phyloP scores from a whole-genome alignment of 23 tunicate species.

The Halocynthia roretzi region DNA sequence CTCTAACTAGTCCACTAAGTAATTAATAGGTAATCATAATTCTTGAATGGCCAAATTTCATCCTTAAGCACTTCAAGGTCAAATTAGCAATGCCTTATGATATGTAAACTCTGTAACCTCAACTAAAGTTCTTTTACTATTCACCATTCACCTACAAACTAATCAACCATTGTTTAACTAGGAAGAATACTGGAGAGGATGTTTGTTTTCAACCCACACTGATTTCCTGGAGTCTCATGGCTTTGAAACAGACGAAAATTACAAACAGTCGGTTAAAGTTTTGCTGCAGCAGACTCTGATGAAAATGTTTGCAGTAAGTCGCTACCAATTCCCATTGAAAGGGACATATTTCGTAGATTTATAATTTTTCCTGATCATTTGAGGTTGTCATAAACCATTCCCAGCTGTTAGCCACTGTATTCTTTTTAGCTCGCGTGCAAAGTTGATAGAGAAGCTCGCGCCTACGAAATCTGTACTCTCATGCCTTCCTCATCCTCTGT shows the following conservation, averaged over 20 bases:
- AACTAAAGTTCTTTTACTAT: no score
- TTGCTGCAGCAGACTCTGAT: constrained; percentile 52
- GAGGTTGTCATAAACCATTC: neutral
- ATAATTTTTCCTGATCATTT: neutral
- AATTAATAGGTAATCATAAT: no score
- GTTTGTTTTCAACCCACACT: constrained; percentile 34
- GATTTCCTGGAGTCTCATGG: constrained; percentile 53
- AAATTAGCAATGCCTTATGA: no score
- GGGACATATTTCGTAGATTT: neutral
- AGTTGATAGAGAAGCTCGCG: constrained; percentile 53
- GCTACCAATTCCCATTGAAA: neutral
- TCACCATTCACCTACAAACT: neutral
- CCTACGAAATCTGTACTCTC: constrained; percentile 53
- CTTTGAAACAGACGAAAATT: constrained; percentile 48
- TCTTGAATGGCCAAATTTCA: no score
- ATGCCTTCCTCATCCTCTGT: constrained; percentile 65
- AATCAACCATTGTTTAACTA: neutral
- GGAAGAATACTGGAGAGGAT: constrained; percentile 90
- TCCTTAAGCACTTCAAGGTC: no score
- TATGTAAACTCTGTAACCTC: no score
- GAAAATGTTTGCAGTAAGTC: constrained; percentile 83
- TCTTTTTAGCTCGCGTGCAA: constrained; percentile 54
- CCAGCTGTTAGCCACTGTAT: neutral
- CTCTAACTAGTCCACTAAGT: no score
- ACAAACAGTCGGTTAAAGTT: constrained; percentile 31